Conservation (phyloP, 2,888 invertebrate genomes). For the Lasioglossum marginatum region DNA sequence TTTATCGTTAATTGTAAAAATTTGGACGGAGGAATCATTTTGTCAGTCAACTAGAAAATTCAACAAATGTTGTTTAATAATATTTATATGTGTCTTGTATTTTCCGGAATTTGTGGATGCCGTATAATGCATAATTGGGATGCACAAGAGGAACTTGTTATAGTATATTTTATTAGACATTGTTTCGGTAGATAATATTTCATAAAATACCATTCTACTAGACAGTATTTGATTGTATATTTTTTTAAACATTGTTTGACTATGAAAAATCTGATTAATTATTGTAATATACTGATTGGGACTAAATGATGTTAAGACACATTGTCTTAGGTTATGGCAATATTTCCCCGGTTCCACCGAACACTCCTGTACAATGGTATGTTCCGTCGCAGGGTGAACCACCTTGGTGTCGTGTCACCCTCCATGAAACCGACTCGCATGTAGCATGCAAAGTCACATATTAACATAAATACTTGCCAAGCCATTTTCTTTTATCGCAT, state of each 20-base stretch:
- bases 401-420: slow-evolving; percentile 67
- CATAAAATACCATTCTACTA: too few species aligned
- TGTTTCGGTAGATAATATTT: not conserved
- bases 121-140: not conserved
- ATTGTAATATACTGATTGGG: not conserved
- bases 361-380: slow-evolving; percentile 69
- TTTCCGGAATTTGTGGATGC: too few species aligned
- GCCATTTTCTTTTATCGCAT: slow-evolving; percentile 64
- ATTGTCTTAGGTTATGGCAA: not conserved
- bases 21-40: not conserved
- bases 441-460: slow-evolving; percentile 57
- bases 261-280: not conserved
- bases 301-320: not conserved
- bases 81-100: not conserved
- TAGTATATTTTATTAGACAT: not conserved
- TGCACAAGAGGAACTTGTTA: not conserved
- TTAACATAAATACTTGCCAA: slow-evolving; percentile 66
- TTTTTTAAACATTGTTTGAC: not conserved
- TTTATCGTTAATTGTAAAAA: not conserved
- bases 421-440: slow-evolving; percentile 61
- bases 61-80: not conserved
- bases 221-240: not conserved
- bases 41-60: not conserved
- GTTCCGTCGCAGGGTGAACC: slow-evolving; percentile 74
- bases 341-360: slow-evolving; percentile 49